Base-by-base conservation (phyloP, 2,113 vertebrate species). In the Atractosteus spatula region DNA sequence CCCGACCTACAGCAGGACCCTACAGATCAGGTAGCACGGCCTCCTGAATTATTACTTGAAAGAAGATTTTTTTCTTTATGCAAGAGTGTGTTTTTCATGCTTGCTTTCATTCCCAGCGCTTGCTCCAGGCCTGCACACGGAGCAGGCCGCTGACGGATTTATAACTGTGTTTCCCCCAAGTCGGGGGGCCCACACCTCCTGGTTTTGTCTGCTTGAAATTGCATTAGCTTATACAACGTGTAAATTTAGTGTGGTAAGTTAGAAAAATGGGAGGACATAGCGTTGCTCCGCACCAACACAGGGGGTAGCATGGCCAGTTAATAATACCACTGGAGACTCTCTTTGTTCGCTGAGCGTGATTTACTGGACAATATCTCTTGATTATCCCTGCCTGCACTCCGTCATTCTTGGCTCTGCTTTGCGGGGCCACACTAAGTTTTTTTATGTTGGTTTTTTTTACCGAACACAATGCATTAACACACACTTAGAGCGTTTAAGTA, bases 21-120 rank as follows among this genome's bases (percentile, higher is more conserved):
- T 90, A 74, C 97, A 98, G 76, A 95, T 98, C 90, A 97, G 97
- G 97, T 99, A 93, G 90, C 7, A 68, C 77, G 41, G 54, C 55
- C 76, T 42, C 77, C 70, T 78, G 72, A 55, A 7, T 69, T 62
- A 29, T n/a, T 62, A 62, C 29, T 29, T 29, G 29, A 29, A 29
- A 29, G 29, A 29, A 29, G 1, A 29, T 29, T 29, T 29, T 29
- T 29, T 29, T 29, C 29, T 29, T 29, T 29, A 29, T 29, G 29
- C 29, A 2, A 1, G 29, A 29, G 29, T 29, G 2, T 0, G 29
- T 29, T 29, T 29, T 29, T 29, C 29, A 29, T 29, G 29, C 29
- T 29, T 29, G 29, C 29, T 29, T 29, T 29, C 29, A 29, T 29
- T 29, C 29, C 29, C 29, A 29, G 29, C 29, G 1, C 29, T 29